Percentiles rank a stretch among this genome's conserved stretches.
These are phyloP conservation scores for Rhagoletis zephyria DNA, from an alignment of 1,140 invertebrate genomes.

Conservation along the genomic window DNA sequence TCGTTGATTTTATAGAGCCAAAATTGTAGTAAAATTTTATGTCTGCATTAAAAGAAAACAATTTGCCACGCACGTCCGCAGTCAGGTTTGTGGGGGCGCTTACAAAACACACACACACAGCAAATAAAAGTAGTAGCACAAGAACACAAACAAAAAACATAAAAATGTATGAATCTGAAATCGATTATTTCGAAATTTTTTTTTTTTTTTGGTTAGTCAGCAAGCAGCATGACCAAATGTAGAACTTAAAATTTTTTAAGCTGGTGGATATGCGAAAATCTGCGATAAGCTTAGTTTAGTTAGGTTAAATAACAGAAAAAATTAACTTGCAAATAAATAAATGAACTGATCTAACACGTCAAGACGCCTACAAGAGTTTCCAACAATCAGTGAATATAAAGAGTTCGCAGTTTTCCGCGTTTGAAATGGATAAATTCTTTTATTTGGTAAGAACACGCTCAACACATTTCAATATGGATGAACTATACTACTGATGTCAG, in stretches of 20 bases:
- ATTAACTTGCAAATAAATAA: not conserved
- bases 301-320: not conserved
- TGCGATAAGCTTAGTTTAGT: not conserved
- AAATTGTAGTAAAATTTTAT: too few species aligned
- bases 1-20: too few species aligned
- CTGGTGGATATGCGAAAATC: not conserved
- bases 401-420: not conserved
- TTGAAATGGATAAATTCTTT: too few species aligned
- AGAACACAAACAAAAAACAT: not conserved
- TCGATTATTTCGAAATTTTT: not conserved
- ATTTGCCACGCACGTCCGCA: too few species aligned
- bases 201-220: not conserved
- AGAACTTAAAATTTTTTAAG: not conserved
- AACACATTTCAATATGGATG: too few species aligned
- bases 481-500: too few species aligned
- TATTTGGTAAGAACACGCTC: too few species aligned
- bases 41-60: too few species aligned
- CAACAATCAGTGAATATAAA: not conserved
- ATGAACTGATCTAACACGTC: not conserved
- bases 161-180: not conserved
- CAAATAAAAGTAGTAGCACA: not conserved
- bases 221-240: not conserved
- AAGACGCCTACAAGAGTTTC: not conserved
- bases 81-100: too few species aligned
- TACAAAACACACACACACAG: too few species aligned